These are phyloP conservation scores for Pseudochirops cupreus DNA, from an alignment of 2,797 vertebrate genomes.

Conservation along the genomic window DNA sequence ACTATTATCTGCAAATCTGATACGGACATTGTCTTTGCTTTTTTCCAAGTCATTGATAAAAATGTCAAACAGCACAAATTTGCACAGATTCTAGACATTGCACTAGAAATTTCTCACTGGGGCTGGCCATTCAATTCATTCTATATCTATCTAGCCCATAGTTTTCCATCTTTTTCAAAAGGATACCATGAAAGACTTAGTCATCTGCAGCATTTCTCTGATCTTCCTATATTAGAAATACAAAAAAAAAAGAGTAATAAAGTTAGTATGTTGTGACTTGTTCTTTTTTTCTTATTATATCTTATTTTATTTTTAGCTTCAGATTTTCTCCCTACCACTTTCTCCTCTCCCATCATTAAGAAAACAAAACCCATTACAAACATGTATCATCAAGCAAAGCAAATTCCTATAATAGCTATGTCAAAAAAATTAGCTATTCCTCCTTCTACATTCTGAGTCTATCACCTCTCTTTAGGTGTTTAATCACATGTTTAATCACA, in stretches of 20 bases:
- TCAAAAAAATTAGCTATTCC: neutral
- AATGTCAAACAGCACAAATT: neutral
- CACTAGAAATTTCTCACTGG: neutral
- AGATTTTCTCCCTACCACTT: neutral
- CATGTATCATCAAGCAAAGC: neutral
- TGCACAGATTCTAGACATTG: neutral
- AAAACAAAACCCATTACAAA: neutral
- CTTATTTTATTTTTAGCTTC: neutral
- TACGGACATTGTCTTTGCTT: neutral
- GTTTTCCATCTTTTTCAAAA: neutral
- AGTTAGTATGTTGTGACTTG: neutral
- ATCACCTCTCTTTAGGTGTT: neutral
- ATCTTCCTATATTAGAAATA: neutral
- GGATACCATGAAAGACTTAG: neutral
- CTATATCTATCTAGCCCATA: neutral
- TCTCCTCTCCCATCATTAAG: neutral
- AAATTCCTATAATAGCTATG: neutral
- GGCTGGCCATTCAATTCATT: neutral
- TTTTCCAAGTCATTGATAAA: neutral
- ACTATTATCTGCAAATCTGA: neutral
- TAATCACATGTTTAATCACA: neutral
- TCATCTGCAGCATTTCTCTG: neutral
- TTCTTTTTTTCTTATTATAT: neutral
- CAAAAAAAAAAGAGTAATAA: neutral
- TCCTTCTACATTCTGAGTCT: neutral